Evolutionary conservation across 2,113 vertebrate species (phyloP).

Genomic region (Sapajus apella): DNA sequence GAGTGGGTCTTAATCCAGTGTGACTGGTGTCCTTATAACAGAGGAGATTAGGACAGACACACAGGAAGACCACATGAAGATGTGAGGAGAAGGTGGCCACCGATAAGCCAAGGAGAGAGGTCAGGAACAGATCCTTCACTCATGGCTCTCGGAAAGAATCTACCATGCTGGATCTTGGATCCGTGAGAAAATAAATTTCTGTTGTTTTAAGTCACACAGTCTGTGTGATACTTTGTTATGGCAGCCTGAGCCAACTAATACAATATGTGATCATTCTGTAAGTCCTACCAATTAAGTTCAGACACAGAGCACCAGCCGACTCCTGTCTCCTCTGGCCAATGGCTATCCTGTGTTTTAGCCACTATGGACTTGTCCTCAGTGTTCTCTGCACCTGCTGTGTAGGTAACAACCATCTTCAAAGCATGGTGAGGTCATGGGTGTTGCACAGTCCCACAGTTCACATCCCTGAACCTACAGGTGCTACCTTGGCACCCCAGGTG

Average conservation of each 20-base stretch:
- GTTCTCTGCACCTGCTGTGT: neutral
- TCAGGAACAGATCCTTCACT: neutral
- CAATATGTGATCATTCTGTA: neutral
- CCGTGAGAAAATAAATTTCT: neutral
- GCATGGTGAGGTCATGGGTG: neutral
- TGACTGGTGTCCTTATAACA: neutral
- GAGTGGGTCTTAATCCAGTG: neutral
- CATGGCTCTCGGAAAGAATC: neutral
- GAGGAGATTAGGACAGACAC: neutral
- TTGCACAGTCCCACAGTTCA: neutral
- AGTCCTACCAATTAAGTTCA: neutral
- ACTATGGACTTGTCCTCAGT: neutral
- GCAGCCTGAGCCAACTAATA: neutral
- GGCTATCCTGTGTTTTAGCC: neutral
- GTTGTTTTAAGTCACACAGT: too few species aligned
- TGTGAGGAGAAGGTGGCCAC: neutral
- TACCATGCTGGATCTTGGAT: neutral
- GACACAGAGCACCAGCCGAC: accelerated
- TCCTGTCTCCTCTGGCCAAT: neutral
- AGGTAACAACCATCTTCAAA: neutral
- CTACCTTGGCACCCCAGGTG: neutral
- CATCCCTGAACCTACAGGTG: too few species aligned
- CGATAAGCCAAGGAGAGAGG: neutral
- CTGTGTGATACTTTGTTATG: neutral
- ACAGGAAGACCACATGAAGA: neutral